Conservation (phyloP, 2,888 invertebrate species). For the Xylocampa areola region DNA sequence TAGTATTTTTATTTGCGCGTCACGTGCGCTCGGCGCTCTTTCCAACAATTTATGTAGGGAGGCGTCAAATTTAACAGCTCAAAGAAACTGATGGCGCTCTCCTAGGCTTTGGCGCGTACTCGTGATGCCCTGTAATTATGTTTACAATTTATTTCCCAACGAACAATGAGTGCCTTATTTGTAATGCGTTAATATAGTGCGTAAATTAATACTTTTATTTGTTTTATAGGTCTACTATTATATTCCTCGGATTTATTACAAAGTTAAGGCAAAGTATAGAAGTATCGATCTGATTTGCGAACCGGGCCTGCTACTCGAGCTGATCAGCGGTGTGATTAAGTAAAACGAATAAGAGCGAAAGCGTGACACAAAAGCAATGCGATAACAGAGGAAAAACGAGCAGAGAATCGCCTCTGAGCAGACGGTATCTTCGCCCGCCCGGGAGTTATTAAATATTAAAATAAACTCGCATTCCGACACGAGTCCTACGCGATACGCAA, state of each 20-base stretch:
- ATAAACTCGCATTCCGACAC: constrained; percentile 89
- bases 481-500: constrained; percentile 87
- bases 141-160: constrained; percentile 76
- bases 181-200: constrained; percentile 51
- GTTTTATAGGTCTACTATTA: constrained; percentile 7
- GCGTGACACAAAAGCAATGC: constrained; percentile 87
- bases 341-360: constrained; percentile 83
- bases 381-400: constrained; percentile 86
- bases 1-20: constrained; percentile 85
- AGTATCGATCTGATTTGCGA: constrained; percentile 70
- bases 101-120: constrained; percentile 71
- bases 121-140: constrained; percentile 81
- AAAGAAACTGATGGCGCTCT: constrained; percentile 80
- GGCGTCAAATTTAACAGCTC: constrained; percentile 84
- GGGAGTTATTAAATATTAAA: constrained; percentile 90
- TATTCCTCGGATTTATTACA: constrained; percentile 20
- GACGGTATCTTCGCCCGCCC: constrained; percentile 85
- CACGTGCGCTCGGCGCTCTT: constrained; percentile 80
- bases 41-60: constrained; percentile 80
- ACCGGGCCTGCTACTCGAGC: constrained; percentile 70
- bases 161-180: constrained; percentile 71
- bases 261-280: constrained; percentile 34
- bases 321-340: constrained; percentile 83
- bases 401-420: constrained; percentile 83
- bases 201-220: constrained; percentile 19